Evolutionary conservation across 2,113 vertebrate genomes (phyloP).

Genomic region (Callopanchax toddi): DNA sequence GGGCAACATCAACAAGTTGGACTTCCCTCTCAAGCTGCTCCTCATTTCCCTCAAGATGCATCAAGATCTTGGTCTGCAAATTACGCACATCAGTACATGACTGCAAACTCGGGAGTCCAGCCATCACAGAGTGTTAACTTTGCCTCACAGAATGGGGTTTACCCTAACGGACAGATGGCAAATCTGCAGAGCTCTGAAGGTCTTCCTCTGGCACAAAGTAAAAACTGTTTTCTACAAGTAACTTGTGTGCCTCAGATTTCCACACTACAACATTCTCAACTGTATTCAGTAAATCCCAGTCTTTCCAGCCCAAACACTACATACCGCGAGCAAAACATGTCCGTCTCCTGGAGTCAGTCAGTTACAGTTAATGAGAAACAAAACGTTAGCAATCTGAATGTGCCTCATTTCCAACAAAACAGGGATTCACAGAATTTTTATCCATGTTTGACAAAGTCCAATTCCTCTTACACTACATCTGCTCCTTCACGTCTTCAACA

Average conservation of each 20-base stretch:
- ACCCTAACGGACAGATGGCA: not conserved
- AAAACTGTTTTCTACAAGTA: not conserved
- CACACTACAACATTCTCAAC: not conserved
- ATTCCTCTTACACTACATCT: not conserved
- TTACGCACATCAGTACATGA: not conserved
- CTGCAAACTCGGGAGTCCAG: not conserved
- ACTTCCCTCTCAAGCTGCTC: not conserved
- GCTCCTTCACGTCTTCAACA: not conserved
- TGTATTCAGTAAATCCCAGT: not conserved
- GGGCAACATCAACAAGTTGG: conserved; percentile 8
- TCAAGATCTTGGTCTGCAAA: conserved; percentile 12
- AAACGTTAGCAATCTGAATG: not conserved
- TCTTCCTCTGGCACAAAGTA: conserved; percentile 14
- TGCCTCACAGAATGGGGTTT: not conserved
- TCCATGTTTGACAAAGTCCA: not conserved
- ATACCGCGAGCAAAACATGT: not conserved
- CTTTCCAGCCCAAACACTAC: not conserved
- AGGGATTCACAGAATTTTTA: fast-evolving
- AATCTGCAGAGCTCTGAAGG: conserved; percentile 3
- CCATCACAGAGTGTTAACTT: not conserved
- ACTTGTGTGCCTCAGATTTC: not conserved
- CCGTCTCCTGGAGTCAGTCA: not conserved
- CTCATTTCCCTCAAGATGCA: not conserved
- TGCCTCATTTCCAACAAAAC: not conserved
- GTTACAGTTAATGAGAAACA: not conserved